Conservation (phyloP, 1,140 invertebrate species). For the Triops cancriformis region DNA sequence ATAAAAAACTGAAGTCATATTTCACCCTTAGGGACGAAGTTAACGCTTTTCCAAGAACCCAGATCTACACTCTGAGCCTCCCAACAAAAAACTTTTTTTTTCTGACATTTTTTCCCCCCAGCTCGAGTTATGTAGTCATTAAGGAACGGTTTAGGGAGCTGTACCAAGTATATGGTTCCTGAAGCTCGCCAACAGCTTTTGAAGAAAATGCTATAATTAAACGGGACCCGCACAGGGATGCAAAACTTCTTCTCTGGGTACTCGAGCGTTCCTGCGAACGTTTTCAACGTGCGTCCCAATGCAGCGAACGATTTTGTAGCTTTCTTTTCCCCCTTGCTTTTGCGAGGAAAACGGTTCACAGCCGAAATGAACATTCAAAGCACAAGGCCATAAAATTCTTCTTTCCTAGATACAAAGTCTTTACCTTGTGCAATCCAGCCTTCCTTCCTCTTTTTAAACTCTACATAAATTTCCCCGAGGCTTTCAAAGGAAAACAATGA, state of each 20-base stretch:
- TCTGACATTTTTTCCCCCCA: not conserved
- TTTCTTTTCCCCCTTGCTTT: not conserved
- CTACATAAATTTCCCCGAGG: not conserved
- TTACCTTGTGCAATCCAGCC: slow-evolving; percentile 4
- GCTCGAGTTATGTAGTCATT: not conserved
- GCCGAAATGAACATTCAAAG: not conserved
- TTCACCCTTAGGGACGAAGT: not conserved
- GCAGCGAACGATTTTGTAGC: not conserved
- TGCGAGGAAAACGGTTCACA: not conserved
- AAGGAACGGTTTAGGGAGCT: not conserved
- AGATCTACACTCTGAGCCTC: too few species aligned
- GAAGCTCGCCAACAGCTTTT: not conserved
- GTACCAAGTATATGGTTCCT: not conserved
- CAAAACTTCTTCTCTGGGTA: not conserved
- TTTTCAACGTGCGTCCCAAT: not conserved
- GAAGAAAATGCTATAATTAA: slow-evolving; percentile 1
- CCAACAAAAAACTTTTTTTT: too few species aligned
- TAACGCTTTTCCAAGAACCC: not conserved
- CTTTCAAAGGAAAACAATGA: too few species aligned
- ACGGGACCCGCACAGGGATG: not conserved
- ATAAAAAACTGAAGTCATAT: not conserved
- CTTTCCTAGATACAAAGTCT: not conserved
- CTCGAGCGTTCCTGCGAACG: not conserved
- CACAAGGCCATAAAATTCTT: not conserved
- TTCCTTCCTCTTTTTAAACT: not conserved